Percentiles rank a stretch among this genome's conserved stretches.
phyloP scores from a whole-genome alignment of 2,797 vertebrate species.

The Coranthus polyacanthus region DNA sequence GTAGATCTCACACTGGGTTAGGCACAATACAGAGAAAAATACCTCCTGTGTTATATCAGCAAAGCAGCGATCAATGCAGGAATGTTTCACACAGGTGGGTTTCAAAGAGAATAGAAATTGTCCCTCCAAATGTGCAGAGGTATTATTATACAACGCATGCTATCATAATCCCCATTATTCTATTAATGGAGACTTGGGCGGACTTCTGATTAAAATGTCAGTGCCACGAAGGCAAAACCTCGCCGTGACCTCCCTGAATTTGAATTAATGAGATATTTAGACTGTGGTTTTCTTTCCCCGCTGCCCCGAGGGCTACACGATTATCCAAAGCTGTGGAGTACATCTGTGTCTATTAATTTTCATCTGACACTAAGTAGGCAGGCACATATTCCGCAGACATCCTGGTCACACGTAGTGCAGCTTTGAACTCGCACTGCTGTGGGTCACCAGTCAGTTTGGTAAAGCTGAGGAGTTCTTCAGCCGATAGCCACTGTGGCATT shows the following conservation, averaged over 20 bases:
- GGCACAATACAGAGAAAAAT: conserved; percentile 25
- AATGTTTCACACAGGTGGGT: conserved; percentile 31
- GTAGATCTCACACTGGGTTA: conserved; percentile 34
- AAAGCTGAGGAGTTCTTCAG: conserved; percentile 36
- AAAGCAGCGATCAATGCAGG: conserved; percentile 22
- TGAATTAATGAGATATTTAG: conserved; percentile 83
- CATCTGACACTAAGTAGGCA: conserved; percentile 75
- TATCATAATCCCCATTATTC: conserved; percentile 59
- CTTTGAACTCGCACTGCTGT: conserved; percentile 40
- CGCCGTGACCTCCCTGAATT: conserved; percentile 68
- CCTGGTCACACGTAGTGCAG: conserved; percentile 46
- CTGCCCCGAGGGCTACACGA: conserved; percentile 66
- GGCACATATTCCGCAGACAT: conserved; percentile 62
- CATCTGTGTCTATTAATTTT: conserved; percentile 80
- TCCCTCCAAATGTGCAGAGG: conserved; percentile 30
- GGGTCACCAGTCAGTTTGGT: conserved; percentile 58
- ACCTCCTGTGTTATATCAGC: conserved; percentile 17
- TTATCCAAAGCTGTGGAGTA: conserved; percentile 75
- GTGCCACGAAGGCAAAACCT: conserved; percentile 59
- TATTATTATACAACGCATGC: conserved; percentile 39
- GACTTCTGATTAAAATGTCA: conserved; percentile 78
- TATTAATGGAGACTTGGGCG: conserved; percentile 61
- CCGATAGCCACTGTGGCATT: conserved; percentile 32
- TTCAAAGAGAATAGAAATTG: conserved; percentile 7
- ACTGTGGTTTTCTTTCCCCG: conserved; percentile 62